phyloP scores from a whole-genome alignment of 1,140 invertebrate genomes.

The Diorhabda carinulata region DNA sequence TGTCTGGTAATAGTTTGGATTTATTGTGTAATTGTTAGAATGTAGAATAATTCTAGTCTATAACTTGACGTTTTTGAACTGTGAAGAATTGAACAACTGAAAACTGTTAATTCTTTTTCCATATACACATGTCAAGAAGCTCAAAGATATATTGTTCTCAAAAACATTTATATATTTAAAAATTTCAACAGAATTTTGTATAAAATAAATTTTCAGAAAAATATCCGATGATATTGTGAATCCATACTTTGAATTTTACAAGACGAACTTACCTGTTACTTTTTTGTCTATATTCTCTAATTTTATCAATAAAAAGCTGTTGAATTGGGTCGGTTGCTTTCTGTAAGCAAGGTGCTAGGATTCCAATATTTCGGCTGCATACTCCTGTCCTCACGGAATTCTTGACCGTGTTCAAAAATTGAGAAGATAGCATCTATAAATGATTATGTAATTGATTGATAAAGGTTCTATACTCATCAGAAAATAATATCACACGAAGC shows the following conservation, averaged over 20 bases:
- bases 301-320: slow-evolving; percentile 88
- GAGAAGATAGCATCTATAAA: slow-evolving; percentile 38
- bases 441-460: slow-evolving; percentile 19
- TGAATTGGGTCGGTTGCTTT: slow-evolving; percentile 86
- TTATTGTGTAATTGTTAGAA: too few relatives aligned
- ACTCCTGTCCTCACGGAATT: slow-evolving; percentile 40
- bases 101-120: neutral
- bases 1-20: too few relatives aligned
- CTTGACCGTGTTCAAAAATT: slow-evolving; percentile 35
- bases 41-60: too few relatives aligned
- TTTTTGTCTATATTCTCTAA: slow-evolving; percentile 81
- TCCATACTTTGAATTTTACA: too few relatives aligned
- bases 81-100: neutral
- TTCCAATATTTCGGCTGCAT: slow-evolving; percentile 60
- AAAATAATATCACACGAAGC: neutral
- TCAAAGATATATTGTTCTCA: too few relatives aligned
- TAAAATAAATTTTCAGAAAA: too few relatives aligned
- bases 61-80: too few relatives aligned
- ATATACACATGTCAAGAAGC: neutral
- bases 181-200: too few relatives aligned
- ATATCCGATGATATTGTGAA: too few relatives aligned
- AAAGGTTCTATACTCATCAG: neutral
- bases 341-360: slow-evolving; percentile 65
- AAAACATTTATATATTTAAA: too few relatives aligned
- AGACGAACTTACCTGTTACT: slow-evolving; percentile 53